Percentiles rank a stretch among this genome's conserved stretches.
Conservation (phyloP, 2,888 invertebrate genomes). For the Ernsta delagoae region DNA sequence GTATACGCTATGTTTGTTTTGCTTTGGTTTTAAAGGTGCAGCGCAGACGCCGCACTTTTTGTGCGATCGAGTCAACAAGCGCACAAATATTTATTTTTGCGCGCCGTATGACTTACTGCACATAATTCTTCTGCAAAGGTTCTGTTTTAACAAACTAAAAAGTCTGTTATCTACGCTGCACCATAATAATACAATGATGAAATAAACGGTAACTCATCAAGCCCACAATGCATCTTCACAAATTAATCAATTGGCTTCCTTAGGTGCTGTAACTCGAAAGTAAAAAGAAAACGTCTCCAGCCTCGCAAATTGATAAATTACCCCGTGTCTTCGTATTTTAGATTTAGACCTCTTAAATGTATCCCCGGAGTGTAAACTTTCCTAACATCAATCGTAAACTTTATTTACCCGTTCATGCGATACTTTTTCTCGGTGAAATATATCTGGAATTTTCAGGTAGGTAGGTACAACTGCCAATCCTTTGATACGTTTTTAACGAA, state of each 20-base stretch:
- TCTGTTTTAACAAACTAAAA: no score
- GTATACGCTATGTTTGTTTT: no score
- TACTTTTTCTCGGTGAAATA: constrained; percentile 34
- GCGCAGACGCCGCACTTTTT: no score
- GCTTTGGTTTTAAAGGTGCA: no score
- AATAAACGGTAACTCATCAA: background rate
- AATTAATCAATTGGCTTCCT: constrained; percentile 3
- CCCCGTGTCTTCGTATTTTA: constrained; percentile 35
- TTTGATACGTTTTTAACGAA: no score
- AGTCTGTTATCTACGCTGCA: no score
- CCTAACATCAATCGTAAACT: constrained; percentile 36
- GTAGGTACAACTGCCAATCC: no score
- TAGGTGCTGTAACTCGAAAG: constrained; percentile 6
- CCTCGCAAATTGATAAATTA: constrained; percentile 36
- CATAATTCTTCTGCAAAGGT: no score
- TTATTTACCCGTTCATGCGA: constrained; percentile 37
- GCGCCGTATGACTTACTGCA: no score
- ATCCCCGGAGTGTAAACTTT: constrained; percentile 32
- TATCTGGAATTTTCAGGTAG: constrained; percentile 16
- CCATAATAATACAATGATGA: no score
- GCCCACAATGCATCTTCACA: constrained; percentile 26
- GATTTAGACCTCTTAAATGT: constrained; percentile 32
- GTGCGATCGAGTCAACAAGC: no score
- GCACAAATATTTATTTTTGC: no score
- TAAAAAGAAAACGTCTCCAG: constrained; percentile 1